A percentile compares a stretch with the other conserved stretches of the same genome.
Evolutionary conservation across 2,113 vertebrate genomes (phyloP).

Genomic region (Penelope pileata): DNA sequence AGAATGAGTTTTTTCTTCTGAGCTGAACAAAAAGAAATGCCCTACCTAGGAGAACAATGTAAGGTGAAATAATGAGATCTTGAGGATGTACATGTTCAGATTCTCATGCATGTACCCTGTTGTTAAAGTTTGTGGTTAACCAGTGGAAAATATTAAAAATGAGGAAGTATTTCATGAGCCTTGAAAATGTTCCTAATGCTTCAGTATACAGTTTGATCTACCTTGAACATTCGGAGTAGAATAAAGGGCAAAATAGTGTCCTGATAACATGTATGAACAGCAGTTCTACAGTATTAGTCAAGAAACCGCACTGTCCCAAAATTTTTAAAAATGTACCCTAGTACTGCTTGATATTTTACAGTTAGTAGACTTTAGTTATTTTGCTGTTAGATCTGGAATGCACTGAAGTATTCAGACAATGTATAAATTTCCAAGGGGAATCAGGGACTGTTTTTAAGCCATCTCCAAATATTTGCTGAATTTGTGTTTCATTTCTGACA

Average conservation of each 20-base stretch:
- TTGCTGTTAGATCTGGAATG: background rate
- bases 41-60: background rate
- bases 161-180: background rate
- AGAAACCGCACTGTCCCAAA: background rate
- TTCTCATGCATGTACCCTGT: background rate
- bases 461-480: background rate
- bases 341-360: background rate
- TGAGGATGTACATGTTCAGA: background rate
- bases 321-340: background rate
- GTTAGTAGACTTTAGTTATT: background rate
- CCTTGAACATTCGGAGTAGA: background rate
- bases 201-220: background rate
- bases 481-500: background rate
- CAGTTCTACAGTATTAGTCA: background rate
- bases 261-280: background rate
- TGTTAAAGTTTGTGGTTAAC: background rate
- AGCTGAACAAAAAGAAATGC: background rate
- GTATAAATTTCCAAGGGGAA: background rate
- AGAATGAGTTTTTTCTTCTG: background rate
- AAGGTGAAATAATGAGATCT: background rate
- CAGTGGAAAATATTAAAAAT: slow-evolving; percentile 36
- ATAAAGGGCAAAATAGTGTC: background rate
- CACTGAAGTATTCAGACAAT: background rate
- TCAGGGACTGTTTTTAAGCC: background rate
- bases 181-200: background rate